Evolutionary conservation across 2,113 vertebrate species (phyloP).

Genomic region (Oreochromis niloticus): DNA sequence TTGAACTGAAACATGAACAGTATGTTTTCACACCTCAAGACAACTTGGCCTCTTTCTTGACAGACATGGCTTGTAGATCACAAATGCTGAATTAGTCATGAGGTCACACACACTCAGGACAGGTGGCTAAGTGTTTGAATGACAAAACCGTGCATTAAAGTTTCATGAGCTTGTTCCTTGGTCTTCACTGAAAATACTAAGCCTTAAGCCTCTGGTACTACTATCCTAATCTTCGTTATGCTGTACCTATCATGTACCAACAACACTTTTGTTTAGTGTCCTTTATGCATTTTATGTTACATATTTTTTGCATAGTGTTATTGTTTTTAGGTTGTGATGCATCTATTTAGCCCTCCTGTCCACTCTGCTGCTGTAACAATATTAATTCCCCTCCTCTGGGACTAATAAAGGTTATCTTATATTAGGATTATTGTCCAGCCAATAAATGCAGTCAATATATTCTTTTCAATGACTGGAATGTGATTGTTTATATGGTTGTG

Average conservation of each 20-base stretch:
- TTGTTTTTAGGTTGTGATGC: background rate
- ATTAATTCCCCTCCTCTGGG: background rate
- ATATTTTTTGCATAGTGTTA: no score
- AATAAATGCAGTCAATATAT: background rate
- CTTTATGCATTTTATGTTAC: background rate
- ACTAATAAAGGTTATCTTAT: background rate
- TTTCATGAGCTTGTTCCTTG: conserved; percentile 6
- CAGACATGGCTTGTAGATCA: background rate
- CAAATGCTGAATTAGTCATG: conserved; percentile 44
- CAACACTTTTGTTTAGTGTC: background rate
- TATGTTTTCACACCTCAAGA: background rate
- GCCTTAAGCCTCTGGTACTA: background rate
- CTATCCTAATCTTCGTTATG: background rate
- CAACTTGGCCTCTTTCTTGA: background rate
- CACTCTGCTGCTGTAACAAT: background rate
- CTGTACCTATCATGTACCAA: background rate
- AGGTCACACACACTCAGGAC: background rate
- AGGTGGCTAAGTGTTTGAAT: conserved; percentile 16
- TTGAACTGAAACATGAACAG: background rate
- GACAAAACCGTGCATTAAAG: conserved; percentile 9
- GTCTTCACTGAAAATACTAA: background rate
- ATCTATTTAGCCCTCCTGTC: background rate
- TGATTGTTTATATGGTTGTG: background rate
- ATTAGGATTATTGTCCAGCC: background rate
- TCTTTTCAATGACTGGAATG: background rate